These are phyloP conservation scores for Ophion slaviceki DNA, from an alignment of 2,888 invertebrate genomes.

Conservation along the genomic window DNA sequence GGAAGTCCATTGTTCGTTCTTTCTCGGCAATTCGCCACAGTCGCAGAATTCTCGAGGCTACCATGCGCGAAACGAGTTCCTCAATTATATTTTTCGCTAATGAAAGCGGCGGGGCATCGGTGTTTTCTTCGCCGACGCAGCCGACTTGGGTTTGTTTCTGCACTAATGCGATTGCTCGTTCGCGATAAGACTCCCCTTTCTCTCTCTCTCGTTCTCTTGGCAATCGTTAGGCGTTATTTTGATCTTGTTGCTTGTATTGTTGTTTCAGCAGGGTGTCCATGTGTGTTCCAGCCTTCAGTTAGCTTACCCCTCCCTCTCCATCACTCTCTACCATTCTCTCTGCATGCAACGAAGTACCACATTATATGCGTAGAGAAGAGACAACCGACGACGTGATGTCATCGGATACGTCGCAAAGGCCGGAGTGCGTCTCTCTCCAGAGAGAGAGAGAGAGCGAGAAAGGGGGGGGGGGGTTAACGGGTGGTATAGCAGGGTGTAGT, in stretches of 20 bases:
- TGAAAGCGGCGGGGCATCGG: slow-evolving; percentile 80
- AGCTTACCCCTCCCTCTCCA: slow-evolving; percentile 5
- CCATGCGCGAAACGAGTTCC: slow-evolving; percentile 70
- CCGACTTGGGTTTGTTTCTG: slow-evolving; percentile 77
- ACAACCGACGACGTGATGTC: slow-evolving; percentile 60
- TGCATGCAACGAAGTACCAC: slow-evolving; percentile 4
- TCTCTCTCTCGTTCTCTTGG: slow-evolving; percentile 67
- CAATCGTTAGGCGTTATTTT: slow-evolving; percentile 80
- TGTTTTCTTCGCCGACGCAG: slow-evolving; percentile 75
- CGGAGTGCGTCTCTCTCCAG: slow-evolving; percentile 47
- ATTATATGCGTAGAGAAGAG: slow-evolving; percentile 33
- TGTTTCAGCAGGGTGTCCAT: slow-evolving; percentile 30
- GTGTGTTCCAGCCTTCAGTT: slow-evolving; percentile 28
- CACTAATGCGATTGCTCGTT: slow-evolving; percentile 67
- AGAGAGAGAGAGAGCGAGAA: too few relatives aligned
- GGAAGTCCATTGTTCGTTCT: slow-evolving; percentile 3
- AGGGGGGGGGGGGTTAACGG: not conserved
- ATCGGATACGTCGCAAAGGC: slow-evolving; percentile 60
- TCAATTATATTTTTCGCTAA: slow-evolving; percentile 82
- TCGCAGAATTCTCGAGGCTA: slow-evolving; percentile 36
- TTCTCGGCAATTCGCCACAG: slow-evolving; percentile 29
- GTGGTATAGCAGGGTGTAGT: slow-evolving; percentile 51
- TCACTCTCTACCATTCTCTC: not conserved
- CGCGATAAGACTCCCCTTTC: slow-evolving; percentile 74
- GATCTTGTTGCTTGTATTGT: slow-evolving; percentile 60